Evolutionary conservation across 2,113 vertebrate genomes (phyloP).

Genomic region (Shinisaurus crocodilurus): DNA sequence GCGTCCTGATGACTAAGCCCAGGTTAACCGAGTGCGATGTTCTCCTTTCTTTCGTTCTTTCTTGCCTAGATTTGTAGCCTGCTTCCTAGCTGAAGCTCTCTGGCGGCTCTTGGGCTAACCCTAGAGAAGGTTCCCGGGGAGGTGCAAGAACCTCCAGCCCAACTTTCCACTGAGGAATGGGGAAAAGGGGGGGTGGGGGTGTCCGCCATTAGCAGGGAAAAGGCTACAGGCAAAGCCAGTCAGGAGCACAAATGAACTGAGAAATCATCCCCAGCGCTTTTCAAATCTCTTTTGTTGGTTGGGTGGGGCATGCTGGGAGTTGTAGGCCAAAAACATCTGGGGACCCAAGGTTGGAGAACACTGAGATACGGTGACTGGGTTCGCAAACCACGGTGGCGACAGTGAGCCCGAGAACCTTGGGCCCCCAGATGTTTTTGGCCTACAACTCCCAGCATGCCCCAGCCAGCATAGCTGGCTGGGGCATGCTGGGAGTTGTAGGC

Average conservation of each 20-base stretch:
- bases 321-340: no score
- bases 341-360: no score
- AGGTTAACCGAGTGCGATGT: neutral
- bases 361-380: no score
- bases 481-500: no score
- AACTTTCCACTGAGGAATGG: neutral
- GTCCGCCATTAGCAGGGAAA: neutral
- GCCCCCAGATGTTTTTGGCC: no score
- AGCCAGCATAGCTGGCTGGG: no score
- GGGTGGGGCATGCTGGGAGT: no score
- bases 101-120: no score
- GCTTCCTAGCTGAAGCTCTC: neutral
- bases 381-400: no score
- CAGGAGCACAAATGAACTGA: neutral
- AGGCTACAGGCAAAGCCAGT: neutral
- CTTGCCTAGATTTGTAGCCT: no score
- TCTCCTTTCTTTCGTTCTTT: neutral
- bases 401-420: no score
- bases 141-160: neutral
- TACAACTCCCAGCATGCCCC: no score
- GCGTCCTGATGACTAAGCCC: neutral
- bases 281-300: neutral
- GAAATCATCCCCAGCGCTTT: neutral
- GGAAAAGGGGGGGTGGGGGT: neutral
- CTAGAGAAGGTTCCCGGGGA: neutral